Evolutionary conservation across 2,888 invertebrate species (phyloP).

Genomic region (Timema podura): DNA sequence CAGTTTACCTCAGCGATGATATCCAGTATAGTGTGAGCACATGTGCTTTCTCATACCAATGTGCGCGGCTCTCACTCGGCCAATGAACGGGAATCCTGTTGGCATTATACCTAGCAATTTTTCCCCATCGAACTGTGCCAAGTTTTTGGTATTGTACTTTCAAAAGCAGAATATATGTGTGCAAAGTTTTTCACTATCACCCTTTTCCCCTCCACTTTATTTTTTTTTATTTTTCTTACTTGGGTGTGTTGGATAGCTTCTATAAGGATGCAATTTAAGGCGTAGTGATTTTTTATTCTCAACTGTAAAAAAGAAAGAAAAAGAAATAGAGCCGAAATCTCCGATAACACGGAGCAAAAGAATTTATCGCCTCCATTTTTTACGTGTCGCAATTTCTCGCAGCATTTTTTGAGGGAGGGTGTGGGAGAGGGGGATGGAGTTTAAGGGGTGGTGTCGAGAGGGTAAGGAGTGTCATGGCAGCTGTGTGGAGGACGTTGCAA

Average conservation of each 20-base stretch:
- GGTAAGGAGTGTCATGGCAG: too few relatives aligned
- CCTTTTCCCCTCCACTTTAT: neutral
- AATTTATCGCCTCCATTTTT: conserved; percentile 15
- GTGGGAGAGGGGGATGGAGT: too few relatives aligned
- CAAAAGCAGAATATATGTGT: conserved; percentile 10
- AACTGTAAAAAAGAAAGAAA: conserved; percentile 11
- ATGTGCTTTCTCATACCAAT: too few relatives aligned
- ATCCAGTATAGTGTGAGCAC: too few relatives aligned
- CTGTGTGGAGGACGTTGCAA: too few relatives aligned
- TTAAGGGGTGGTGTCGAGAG: too few relatives aligned
- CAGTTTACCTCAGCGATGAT: too few relatives aligned
- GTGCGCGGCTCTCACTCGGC: too few relatives aligned
- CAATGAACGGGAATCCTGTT: neutral
- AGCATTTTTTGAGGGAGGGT: too few relatives aligned
- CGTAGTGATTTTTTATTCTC: conserved; percentile 15
- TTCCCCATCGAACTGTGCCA: neutral
- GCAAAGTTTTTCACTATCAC: neutral
- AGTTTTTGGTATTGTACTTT: conserved; percentile 11
- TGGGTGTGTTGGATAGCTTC: conserved; percentile 12
- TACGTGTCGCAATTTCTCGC: conserved; percentile 14
- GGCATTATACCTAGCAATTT: neutral
- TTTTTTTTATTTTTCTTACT: neutral
- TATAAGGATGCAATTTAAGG: conserved; percentile 16
- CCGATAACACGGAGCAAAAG: conserved; percentile 11
- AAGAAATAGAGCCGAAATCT: neutral